These are phyloP conservation scores for Proterorhinus semilunaris DNA, from an alignment of 2,113 vertebrate species.

Conservation along the genomic window DNA sequence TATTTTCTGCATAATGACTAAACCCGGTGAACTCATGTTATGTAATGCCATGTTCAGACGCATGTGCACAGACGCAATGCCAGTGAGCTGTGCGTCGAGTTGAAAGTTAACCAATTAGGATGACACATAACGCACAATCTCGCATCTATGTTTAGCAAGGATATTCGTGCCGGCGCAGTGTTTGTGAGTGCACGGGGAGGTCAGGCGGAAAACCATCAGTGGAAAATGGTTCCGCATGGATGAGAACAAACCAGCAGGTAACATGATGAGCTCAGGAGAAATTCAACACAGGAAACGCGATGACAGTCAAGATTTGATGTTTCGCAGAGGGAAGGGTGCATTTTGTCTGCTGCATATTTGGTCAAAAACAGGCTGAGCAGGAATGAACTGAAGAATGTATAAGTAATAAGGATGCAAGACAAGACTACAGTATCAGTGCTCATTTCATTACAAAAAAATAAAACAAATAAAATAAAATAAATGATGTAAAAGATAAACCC, in stretches of 20 bases:
- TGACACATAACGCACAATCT: not conserved
- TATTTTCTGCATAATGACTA: constrained; percentile 28
- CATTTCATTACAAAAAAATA: not conserved
- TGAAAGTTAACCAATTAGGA: not conserved
- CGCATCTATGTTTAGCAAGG: not conserved
- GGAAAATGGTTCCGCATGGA: constrained; percentile 47
- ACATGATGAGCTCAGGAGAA: constrained; percentile 36
- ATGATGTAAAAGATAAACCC: constrained; percentile 3
- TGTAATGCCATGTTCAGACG: constrained; percentile 3
- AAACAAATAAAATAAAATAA: no score
- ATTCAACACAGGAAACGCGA: constrained; percentile 26
- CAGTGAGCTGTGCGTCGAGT: no score
- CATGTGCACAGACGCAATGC: not conserved
- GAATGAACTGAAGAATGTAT: no score
- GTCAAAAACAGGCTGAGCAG: no score
- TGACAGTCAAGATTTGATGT: not conserved
- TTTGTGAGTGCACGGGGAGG: constrained; percentile 25
- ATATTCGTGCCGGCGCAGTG: no score
- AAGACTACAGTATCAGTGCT: not conserved
- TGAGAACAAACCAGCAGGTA: constrained; percentile 31
- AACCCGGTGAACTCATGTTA: constrained; percentile 43
- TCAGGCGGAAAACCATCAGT: constrained; percentile 49
- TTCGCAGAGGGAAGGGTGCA: no score
- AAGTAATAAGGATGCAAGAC: no score
- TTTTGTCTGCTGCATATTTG: no score